Conservation (phyloP, 2,888 invertebrate genomes). For the Acrocyrtus sp. region DNA sequence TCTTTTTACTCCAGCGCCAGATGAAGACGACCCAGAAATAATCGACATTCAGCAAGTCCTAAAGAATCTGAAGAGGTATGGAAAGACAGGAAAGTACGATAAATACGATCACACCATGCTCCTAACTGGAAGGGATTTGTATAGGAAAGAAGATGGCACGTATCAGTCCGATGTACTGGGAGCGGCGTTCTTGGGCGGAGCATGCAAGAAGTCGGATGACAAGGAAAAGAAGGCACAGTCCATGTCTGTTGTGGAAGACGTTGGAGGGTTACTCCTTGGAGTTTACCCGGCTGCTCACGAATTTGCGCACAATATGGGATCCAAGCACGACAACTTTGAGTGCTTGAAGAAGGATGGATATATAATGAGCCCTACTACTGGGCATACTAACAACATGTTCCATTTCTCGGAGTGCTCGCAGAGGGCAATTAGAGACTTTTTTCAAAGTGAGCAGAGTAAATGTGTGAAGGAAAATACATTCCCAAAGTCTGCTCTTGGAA, state of each 20-base stretch:
- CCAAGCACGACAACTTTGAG: conserved; percentile 11
- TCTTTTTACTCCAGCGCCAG: conserved; percentile 6
- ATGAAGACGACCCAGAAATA: neutral
- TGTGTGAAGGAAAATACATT: conserved; percentile 8
- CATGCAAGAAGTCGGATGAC: conserved; percentile 6
- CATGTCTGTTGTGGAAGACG: conserved; percentile 31
- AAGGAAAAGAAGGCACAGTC: conserved; percentile 12
- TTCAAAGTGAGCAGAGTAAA: neutral
- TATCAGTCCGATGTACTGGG: conserved; percentile 32
- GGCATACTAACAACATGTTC: conserved; percentile 26
- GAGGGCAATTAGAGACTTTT: conserved; percentile 8
- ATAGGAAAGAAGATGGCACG: conserved; percentile 1
- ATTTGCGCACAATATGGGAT: conserved; percentile 26
- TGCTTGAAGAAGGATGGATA: conserved; percentile 16
- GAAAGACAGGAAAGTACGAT: conserved; percentile 5
- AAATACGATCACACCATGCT: conserved; percentile 30
- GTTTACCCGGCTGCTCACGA: conserved; percentile 35
- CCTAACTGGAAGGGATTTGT: conserved; percentile 28
- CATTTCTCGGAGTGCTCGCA: conserved; percentile 34
- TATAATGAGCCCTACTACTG: conserved; percentile 28
- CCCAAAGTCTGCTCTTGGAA: conserved; percentile 3
- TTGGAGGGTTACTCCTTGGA: conserved; percentile 20
- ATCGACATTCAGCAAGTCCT: conserved; percentile 24
- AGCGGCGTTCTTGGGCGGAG: conserved; percentile 15
- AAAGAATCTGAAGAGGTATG: neutral